Evolutionary conservation across 2,113 vertebrate genomes (phyloP).

Genomic region (Scophthalmus maximus): DNA sequence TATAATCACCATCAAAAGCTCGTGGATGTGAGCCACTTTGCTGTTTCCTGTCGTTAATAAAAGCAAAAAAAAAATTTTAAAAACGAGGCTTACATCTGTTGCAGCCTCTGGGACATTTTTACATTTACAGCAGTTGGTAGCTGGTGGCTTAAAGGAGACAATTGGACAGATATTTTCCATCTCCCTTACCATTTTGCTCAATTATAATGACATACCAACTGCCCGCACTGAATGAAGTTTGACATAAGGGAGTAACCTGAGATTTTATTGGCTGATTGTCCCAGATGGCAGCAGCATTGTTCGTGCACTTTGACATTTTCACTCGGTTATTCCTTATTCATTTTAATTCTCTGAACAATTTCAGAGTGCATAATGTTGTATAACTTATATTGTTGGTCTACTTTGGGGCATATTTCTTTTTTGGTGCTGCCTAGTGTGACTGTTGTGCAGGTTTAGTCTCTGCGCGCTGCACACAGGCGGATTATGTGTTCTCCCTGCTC

Average conservation of each 20-base stretch:
- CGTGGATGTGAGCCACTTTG: constrained; percentile 21
- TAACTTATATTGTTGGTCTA: constrained; percentile 28
- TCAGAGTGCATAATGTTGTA: background rate
- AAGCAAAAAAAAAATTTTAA: constrained; percentile 19
- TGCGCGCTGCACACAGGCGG: constrained; percentile 59
- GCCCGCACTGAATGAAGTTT: constrained; percentile 25
- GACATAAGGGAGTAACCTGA: constrained; percentile 17
- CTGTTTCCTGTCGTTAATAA: constrained; percentile 32
- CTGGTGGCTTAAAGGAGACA: constrained; percentile 48
- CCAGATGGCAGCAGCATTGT: constrained; percentile 23
- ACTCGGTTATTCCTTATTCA: constrained; percentile 10
- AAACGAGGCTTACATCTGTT: constrained; percentile 25
- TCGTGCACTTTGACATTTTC: constrained; percentile 24
- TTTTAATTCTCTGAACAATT: constrained; percentile 25
- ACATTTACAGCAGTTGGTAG: constrained; percentile 35
- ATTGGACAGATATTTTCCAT: constrained; percentile 28
- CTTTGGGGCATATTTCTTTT: constrained; percentile 40
- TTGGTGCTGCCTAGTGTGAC: constrained; percentile 56
- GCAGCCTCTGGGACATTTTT: constrained; percentile 40
- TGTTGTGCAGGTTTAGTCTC: constrained; percentile 55
- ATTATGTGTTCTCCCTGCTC: constrained; percentile 68
- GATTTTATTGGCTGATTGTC: constrained; percentile 24
- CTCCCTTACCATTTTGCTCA: constrained; percentile 22
- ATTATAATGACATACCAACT: constrained; percentile 35
- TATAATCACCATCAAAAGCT: constrained; percentile 30